Evolutionary conservation across 2,888 invertebrate species (phyloP).

Genomic region (Brenthis ino): DNA sequence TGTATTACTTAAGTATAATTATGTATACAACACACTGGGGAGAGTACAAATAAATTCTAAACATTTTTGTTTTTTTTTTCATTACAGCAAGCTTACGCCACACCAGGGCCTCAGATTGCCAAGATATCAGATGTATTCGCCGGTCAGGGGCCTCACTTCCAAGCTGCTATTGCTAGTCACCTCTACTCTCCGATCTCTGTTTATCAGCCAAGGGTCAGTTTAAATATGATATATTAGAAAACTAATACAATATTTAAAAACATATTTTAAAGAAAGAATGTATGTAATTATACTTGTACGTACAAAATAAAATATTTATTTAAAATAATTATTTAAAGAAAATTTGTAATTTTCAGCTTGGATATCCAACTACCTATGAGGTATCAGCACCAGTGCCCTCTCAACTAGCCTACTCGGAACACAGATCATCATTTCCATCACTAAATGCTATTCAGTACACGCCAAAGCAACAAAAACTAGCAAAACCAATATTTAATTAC

Average conservation of each 20-base stretch:
- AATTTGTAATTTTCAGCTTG: slow-evolving; percentile 52
- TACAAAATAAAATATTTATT: not conserved
- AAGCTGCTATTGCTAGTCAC: slow-evolving; percentile 64
- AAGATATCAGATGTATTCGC: slow-evolving; percentile 72
- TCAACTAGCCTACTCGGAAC: slow-evolving; percentile 64
- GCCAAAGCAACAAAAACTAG: slow-evolving; percentile 42
- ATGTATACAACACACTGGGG: too few relatives aligned
- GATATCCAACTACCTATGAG: slow-evolving; percentile 61
- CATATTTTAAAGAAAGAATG: too few relatives aligned
- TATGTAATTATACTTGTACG: too few relatives aligned
- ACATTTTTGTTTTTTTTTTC: not conserved
- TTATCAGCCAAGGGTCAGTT: slow-evolving; percentile 64
- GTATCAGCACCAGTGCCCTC: slow-evolving; percentile 64
- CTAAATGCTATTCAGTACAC: slow-evolving; percentile 45
- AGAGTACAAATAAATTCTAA: not conserved
- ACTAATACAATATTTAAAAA: too few relatives aligned
- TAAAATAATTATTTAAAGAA: not conserved
- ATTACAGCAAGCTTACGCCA: slow-evolving; percentile 51
- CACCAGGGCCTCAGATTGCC: slow-evolving; percentile 53
- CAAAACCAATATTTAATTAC: slow-evolving; percentile 32
- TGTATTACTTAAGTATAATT: too few relatives aligned
- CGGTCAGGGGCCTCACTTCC: slow-evolving; percentile 59
- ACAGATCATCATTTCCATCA: slow-evolving; percentile 53
- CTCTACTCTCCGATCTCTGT: slow-evolving; percentile 64
- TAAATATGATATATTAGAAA: not conserved